A percentile compares a stretch with the other conserved stretches of the same genome.
Conservation (phyloP, 2,113 vertebrate species). For the Elgaria multicarinata region DNA sequence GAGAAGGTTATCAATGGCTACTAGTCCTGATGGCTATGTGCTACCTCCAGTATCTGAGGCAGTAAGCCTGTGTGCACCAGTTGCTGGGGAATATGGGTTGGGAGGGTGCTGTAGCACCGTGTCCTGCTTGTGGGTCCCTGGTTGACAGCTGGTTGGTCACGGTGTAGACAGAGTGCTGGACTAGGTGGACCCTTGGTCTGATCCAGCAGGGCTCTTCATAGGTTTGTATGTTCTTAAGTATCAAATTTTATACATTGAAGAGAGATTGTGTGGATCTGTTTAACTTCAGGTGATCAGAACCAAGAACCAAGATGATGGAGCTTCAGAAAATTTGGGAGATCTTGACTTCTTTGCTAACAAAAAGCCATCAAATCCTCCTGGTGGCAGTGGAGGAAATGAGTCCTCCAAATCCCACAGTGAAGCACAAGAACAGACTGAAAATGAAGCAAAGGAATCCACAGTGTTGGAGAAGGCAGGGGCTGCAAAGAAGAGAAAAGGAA, state of each 20-base stretch:
- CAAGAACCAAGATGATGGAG: constrained; percentile 15
- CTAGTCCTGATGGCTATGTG: too few relatives aligned
- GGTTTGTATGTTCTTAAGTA: too few relatives aligned
- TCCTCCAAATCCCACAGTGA: not conserved
- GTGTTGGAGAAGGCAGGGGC: constrained; percentile 20
- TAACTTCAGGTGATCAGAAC: constrained; percentile 70
- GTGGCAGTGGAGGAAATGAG: not conserved
- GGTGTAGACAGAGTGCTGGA: too few relatives aligned
- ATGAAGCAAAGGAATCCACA: constrained; percentile 42
- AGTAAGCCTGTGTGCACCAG: too few relatives aligned
- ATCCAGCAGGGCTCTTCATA: too few relatives aligned
- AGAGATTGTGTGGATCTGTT: constrained; percentile 3
- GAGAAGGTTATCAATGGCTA: too few relatives aligned
- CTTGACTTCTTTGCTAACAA: constrained; percentile 77
- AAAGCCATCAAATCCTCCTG: not conserved
- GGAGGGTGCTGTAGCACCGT: too few relatives aligned
- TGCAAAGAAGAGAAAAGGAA: constrained; percentile 68
- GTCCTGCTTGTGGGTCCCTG: too few relatives aligned
- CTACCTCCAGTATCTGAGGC: too few relatives aligned
- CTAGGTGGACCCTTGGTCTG: too few relatives aligned
- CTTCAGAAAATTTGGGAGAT: constrained; percentile 41
- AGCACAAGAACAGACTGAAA: not conserved
- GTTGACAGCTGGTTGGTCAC: too few relatives aligned
- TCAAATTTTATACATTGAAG: not conserved
- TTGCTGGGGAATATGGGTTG: too few relatives aligned